Percentiles rank a stretch among this genome's conserved stretches.
These are phyloP conservation scores for Premnoplex brunnescens DNA, from an alignment of 2,797 vertebrate species.

Conservation along the genomic window DNA sequence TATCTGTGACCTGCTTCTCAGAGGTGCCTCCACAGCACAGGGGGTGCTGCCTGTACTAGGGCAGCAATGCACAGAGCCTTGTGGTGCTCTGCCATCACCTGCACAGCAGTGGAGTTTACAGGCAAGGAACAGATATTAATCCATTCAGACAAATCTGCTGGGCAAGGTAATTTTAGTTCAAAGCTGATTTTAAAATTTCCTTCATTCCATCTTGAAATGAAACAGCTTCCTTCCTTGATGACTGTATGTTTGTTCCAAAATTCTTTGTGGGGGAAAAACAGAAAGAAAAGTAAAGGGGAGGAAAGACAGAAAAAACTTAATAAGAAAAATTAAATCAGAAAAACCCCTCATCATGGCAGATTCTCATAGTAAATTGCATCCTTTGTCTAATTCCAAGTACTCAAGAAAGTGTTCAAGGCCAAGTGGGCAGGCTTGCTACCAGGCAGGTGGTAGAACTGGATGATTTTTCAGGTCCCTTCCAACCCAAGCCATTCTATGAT, in stretches of 20 bases:
- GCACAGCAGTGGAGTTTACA: not conserved
- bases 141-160: not conserved
- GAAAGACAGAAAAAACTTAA: not conserved
- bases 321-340: not conserved
- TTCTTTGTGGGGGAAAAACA: not conserved
- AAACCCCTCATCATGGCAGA: not conserved
- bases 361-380: not conserved
- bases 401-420: not conserved
- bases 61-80: fast-evolving
- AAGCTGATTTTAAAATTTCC: not conserved
- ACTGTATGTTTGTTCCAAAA: not conserved
- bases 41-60: not conserved
- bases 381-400: not conserved
- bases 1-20: not conserved
- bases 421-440: not conserved
- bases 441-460: not conserved
- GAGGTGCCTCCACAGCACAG: not conserved
- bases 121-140: not conserved
- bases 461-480: not conserved
- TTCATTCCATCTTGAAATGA: not conserved
- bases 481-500: not conserved
- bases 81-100: not conserved
- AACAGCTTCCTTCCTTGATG: not conserved
- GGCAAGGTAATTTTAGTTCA: not conserved
- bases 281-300: not conserved